Evolutionary conservation across 2,888 invertebrate genomes (phyloP).

Genomic region (Cheilosia vernalis): DNA sequence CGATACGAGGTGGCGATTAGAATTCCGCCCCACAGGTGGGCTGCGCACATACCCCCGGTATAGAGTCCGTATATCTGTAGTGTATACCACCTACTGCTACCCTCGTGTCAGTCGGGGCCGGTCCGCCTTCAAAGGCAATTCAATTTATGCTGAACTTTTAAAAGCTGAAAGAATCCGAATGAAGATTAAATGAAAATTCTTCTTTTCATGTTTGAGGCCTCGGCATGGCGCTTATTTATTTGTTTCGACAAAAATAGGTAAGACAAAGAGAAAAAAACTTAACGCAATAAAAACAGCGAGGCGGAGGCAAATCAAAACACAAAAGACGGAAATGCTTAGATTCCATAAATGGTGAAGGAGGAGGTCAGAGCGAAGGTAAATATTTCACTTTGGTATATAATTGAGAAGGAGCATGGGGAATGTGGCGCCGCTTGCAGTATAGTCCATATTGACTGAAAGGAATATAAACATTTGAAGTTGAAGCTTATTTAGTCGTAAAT

Average conservation of each 20-base stretch:
- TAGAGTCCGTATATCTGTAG: not conserved
- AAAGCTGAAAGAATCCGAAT: conserved; percentile 34
- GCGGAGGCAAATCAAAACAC: conserved; percentile 11
- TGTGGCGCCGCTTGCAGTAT: not conserved
- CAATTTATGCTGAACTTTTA: conserved; percentile 49
- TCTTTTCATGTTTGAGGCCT: conserved; percentile 35
- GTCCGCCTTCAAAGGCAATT: conserved; percentile 33
- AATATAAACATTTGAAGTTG: conserved; percentile 9
- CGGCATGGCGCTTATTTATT: conserved; percentile 49
- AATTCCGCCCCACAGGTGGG: conserved; percentile 8
- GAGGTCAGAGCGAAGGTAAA: not conserved
- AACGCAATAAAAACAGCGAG: conserved; percentile 13
- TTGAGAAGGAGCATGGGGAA: not conserved
- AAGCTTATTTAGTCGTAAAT: conserved; percentile 16
- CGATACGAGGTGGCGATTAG: conserved; percentile 47
- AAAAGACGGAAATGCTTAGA: conserved; percentile 29
- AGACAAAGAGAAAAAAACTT: conserved; percentile 23
- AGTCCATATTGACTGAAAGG: not conserved
- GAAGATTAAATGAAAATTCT: conserved; percentile 58
- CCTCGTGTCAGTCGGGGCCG: not conserved
- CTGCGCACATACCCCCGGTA: not conserved
- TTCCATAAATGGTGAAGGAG: conserved; percentile 23
- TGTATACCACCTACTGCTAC: conserved; percentile 2
- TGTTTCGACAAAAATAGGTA: conserved; percentile 34
- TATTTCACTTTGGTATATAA: not conserved